phyloP scores from a whole-genome alignment of 2,797 vertebrate species.

The Pangasius mekongensis region DNA sequence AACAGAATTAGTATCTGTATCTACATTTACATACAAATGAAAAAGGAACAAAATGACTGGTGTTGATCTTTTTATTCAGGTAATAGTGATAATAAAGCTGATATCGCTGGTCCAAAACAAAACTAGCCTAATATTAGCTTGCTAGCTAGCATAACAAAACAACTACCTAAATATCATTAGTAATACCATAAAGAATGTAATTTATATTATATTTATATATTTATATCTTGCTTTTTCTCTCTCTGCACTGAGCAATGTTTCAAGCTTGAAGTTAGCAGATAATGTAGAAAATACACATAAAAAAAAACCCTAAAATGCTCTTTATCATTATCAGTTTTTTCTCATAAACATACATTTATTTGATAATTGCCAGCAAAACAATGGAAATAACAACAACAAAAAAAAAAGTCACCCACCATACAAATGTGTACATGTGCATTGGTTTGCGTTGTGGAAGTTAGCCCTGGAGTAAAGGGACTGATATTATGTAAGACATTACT shows the following conservation, averaged over 20 bases:
- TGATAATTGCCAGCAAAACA: not conserved
- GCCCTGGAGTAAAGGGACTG: not conserved
- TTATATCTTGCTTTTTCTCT: not conserved
- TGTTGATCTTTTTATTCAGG: not conserved
- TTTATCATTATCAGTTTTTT: not conserved
- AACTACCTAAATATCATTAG: not conserved
- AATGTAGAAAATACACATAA: not conserved
- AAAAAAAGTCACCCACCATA: not conserved
- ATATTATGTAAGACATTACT: constrained; percentile 14
- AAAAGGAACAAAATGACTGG: not conserved
- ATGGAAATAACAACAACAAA: not conserved
- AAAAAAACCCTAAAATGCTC: not conserved
- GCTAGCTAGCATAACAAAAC: not conserved
- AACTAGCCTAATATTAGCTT: not conserved
- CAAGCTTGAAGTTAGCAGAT: not conserved
- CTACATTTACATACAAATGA: not conserved
- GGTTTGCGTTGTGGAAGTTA: not conserved
- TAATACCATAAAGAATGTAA: no score
- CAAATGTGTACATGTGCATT: not conserved
- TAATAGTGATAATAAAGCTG: not conserved
- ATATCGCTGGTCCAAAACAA: not conserved
- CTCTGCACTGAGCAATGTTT: not conserved
- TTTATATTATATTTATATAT: not conserved
- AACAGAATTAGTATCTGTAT: not conserved
- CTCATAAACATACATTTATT: not conserved